Conservation (phyloP, 2,888 invertebrate genomes). For the Diabrotica balteata region DNA sequence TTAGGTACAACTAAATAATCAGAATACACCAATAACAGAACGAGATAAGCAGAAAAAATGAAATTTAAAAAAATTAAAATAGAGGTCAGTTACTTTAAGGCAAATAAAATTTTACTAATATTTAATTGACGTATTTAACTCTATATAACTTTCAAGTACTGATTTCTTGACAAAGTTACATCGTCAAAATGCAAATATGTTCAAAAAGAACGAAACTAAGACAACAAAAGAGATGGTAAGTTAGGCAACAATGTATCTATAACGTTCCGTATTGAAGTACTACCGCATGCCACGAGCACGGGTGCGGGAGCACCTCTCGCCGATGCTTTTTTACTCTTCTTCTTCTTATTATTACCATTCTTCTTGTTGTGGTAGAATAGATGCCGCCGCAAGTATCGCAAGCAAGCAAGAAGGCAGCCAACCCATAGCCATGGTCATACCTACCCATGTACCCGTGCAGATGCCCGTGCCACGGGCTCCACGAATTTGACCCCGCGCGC, state of each 20-base stretch:
- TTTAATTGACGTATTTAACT: no score
- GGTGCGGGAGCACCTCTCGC: conserved; percentile 37
- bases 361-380: conserved; percentile 20
- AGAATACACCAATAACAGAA: no score
- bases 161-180: no score
- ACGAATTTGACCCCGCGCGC: conserved; percentile 40
- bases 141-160: no score
- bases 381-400: conserved; percentile 24
- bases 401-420: conserved; percentile 7
- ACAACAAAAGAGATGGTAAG: conserved; percentile 3
- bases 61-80: no score
- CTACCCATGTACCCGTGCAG: conserved; percentile 8
- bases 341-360: conserved; percentile 22
- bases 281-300: conserved; percentile 39
- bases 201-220: neutral
- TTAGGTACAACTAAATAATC: no score
- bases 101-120: no score
- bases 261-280: conserved; percentile 31
- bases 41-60: no score
- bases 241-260: conserved; percentile 19
- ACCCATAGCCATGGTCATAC: conserved; percentile 8
- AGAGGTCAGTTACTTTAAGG: no score
- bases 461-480: conserved; percentile 33
- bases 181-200: no score
- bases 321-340: conserved; percentile 18